Evolutionary conservation across 2,888 invertebrate species (phyloP).

Genomic region (Pocota personata): DNA sequence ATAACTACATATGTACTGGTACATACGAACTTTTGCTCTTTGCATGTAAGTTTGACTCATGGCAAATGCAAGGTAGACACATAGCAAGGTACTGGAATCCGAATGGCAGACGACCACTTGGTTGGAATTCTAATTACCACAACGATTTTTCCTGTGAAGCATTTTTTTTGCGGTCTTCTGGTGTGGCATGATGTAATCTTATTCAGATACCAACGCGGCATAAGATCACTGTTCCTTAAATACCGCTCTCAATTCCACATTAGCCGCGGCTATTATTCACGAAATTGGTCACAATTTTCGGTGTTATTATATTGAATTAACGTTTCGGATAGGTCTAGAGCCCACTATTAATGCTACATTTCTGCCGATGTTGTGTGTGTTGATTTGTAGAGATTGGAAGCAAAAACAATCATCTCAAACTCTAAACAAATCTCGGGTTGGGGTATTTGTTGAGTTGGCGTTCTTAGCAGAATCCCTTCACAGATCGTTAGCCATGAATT

Average conservation of each 20-base stretch:
- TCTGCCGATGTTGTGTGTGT: no score
- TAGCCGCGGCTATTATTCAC: slow-evolving; percentile 20
- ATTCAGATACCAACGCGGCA: background rate
- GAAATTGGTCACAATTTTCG: slow-evolving; percentile 42
- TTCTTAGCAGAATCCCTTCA: background rate
- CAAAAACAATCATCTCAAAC: background rate
- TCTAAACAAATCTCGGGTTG: background rate
- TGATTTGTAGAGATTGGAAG: background rate
- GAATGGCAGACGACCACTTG: no score
- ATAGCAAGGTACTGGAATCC: background rate
- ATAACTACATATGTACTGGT: background rate
- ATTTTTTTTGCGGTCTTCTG: background rate
- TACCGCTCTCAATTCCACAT: slow-evolving; percentile 26
- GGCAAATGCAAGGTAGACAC: background rate
- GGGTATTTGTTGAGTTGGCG: background rate
- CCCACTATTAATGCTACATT: no score
- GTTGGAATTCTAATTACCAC: slow-evolving; percentile 12
- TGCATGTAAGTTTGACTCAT: background rate
- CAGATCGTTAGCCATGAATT: slow-evolving; percentile 21
- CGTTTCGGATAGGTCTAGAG: background rate
- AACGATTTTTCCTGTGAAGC: background rate
- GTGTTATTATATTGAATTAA: slow-evolving; percentile 11
- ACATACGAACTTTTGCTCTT: background rate
- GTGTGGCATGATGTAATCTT: background rate
- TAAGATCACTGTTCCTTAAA: background rate